Evolutionary conservation across 2,797 vertebrate genomes (phyloP), one percentile per base, ranked within the genome.

Genomic region (Kryptolebias ocellatus): DNA sequence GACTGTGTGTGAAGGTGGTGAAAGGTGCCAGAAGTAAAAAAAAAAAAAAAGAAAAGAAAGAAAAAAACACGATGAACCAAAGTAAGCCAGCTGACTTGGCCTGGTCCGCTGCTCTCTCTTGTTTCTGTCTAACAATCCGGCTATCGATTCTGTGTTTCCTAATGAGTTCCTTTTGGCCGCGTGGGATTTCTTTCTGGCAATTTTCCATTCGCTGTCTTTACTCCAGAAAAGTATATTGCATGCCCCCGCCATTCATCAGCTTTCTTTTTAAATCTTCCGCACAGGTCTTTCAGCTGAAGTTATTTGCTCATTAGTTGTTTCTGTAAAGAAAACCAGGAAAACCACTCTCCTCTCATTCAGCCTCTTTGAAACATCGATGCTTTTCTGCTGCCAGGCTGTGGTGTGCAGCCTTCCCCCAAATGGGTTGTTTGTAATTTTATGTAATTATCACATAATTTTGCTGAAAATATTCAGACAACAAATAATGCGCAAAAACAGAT

Each of bases 151-250:
- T 10, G 1, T 52, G 56, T 79, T 83, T 87, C 75, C 79, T 85
- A 91, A 90, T 89, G 84, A 90, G 86, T 87, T 90, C 66, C 87
- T 87, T 53, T 76, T 65, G 76, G 70, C 81, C 79, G 4, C 78
- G 72, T 76, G 86, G 84, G 76, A 88, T 87, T 89, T 89, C 64
- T 65, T 18, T 74, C 78, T 87, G 77, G 82, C 67, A 4, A 68
- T 72, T 49, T 75, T 81, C 83, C 77, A 85, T 77, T 78, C 34
- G 12, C 76, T 73, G 64, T 70, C 46, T 83, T 72, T 65, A 59
- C 79, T 80, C 85, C 57, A 84, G 80, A 61, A 80, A 62, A 71
- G 42, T 64, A 53, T 46, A 14, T 46, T 18, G 45, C 73, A 11
- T 66, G 34, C 76, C 27, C 29, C 46, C 39, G 11, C 44, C 18